Evolutionary conservation across 2,797 vertebrate species (phyloP).

Genomic region (Rhinichthys osculus): DNA sequence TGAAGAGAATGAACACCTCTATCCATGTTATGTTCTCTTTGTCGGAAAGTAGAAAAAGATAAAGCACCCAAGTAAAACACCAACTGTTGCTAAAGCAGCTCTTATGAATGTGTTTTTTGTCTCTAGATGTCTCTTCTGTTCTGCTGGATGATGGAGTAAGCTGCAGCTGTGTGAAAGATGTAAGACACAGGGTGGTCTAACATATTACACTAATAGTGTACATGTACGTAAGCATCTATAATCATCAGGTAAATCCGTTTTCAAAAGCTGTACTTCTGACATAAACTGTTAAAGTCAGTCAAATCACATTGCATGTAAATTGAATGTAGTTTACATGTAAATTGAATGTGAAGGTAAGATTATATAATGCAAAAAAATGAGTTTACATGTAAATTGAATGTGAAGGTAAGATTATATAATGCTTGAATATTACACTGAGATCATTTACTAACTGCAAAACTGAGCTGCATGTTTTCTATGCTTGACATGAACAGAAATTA

Average conservation of each 20-base stretch:
- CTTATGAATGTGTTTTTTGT: conserved; percentile 1
- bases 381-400: not conserved
- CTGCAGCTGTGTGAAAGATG: conserved; percentile 55
- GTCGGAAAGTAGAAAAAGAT: not conserved
- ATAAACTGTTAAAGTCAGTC: not conserved
- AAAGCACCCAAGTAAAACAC: not conserved
- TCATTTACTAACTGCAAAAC: not conserved
- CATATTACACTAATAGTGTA: not conserved
- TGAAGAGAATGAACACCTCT: not conserved
- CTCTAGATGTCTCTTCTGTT: conserved; percentile 56
- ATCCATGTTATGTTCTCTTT: not conserved
- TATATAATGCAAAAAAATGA: not conserved
- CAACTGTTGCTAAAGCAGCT: not conserved
- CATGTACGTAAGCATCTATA: not conserved
- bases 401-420: not conserved
- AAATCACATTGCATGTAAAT: not conserved
- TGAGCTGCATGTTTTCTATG: conserved; percentile 16
- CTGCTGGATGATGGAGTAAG: conserved; percentile 48
- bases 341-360: not conserved
- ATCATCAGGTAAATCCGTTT: not conserved
- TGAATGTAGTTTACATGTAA: not conserved
- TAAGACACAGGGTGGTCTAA: conserved; percentile 61
- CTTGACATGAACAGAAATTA: not conserved
- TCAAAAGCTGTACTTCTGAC: not conserved
- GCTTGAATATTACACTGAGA: not conserved